Conservation (phyloP, 2,113 vertebrate species). For the Pelobates fuscus region DNA sequence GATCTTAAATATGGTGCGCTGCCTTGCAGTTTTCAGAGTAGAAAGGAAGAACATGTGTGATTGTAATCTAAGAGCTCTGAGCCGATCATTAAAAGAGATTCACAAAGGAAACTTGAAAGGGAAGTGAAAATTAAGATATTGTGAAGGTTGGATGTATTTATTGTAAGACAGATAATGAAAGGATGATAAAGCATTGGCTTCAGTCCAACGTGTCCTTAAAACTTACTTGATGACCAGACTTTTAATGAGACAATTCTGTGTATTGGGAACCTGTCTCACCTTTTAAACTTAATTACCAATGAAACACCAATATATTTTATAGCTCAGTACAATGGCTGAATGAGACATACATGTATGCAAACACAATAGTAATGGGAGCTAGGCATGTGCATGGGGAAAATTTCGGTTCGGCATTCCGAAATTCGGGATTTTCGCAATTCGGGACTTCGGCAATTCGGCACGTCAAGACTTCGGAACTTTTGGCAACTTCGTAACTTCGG, state of each 20-base stretch:
- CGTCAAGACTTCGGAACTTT: too few relatives aligned
- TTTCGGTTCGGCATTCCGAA: too few relatives aligned
- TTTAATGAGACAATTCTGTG: not conserved
- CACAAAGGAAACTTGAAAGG: slow-evolving; percentile 35
- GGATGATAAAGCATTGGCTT: not conserved
- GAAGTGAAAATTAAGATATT: slow-evolving; percentile 30
- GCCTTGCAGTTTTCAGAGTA: slow-evolving; percentile 3
- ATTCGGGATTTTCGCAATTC: too few relatives aligned
- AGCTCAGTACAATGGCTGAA: too few relatives aligned
- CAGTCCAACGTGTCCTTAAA: not conserved
- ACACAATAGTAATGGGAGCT: too few relatives aligned
- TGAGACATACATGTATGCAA: too few relatives aligned
- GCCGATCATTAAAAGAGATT: slow-evolving; percentile 6
- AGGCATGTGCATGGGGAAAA: too few relatives aligned
- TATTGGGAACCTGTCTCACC: not conserved
- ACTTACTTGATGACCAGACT: not conserved
- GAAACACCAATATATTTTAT: too few relatives aligned
- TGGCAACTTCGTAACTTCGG: too few relatives aligned
- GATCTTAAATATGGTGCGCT: slow-evolving; percentile 5
- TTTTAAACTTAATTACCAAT: too few relatives aligned
- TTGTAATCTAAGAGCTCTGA: slow-evolving; percentile 30
- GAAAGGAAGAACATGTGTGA: slow-evolving; percentile 1
- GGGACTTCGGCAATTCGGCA: too few relatives aligned
- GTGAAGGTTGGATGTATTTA: not conserved
- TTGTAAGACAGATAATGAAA: not conserved